phyloP scores from a whole-genome alignment of 2,888 invertebrate species.

The Resseliella maxima region DNA sequence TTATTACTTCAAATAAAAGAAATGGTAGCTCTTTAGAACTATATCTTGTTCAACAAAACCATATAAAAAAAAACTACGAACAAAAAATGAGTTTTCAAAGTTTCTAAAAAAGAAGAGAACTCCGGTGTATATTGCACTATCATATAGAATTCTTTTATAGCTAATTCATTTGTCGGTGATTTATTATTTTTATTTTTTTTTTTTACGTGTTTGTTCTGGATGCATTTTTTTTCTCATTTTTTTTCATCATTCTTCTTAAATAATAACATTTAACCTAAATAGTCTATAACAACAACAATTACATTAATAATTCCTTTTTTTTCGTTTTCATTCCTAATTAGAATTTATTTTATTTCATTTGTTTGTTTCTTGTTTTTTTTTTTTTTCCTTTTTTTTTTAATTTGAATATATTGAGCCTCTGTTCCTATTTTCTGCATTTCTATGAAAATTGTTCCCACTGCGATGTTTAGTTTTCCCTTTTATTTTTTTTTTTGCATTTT shows the following conservation, averaged over 20 bases:
- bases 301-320: not conserved
- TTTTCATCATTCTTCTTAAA: conserved; percentile 2
- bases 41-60: conserved; percentile 41
- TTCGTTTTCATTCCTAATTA: not conserved
- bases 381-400: not conserved
- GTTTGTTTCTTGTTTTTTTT: not conserved
- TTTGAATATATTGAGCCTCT: conserved; percentile 37
- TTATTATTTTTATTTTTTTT: no score
- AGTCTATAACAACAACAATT: conserved; percentile 48
- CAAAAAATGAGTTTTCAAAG: conserved; percentile 35
- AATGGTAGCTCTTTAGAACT: conserved; percentile 24
- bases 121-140: conserved; percentile 55
- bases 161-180: no score
- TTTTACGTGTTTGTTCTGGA: not conserved
- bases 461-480: not conserved
- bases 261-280: conserved; percentile 24
- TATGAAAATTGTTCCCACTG: conserved; percentile 45
- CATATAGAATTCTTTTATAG: conserved; percentile 26
- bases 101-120: conserved; percentile 55
- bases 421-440: not conserved
- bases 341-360: not conserved
- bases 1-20: conserved; percentile 35
- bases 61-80: not conserved
- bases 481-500: not conserved
- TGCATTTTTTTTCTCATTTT: not conserved